Conservation (phyloP, 1,140 invertebrate species). For the Leptinotarsa defecta region DNA sequence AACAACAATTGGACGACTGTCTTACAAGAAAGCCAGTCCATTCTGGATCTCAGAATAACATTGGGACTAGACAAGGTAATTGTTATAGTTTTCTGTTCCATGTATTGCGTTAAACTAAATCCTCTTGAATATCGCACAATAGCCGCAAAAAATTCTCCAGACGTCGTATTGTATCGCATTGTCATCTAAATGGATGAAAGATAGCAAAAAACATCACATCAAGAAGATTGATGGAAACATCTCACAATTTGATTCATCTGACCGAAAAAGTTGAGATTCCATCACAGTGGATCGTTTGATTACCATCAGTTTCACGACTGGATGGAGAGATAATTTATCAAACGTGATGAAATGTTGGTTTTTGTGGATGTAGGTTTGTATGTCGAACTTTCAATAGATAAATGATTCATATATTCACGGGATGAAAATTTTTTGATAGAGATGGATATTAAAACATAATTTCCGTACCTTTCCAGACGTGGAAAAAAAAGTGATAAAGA, state of each 20-base stretch:
- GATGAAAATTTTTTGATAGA: no score
- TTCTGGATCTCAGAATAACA: no score
- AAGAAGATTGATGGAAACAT: background rate
- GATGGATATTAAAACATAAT: no score
- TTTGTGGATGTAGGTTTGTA: background rate
- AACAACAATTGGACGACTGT: no score
- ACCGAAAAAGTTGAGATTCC: background rate
- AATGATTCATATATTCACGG: no score
- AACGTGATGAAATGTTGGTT: background rate
- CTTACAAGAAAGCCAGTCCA: no score
- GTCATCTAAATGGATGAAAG: slow-evolving; percentile 1
- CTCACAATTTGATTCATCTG: slow-evolving; percentile 1
- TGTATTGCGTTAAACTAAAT: no score
- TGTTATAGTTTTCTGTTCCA: no score
- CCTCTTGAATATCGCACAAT: background rate
- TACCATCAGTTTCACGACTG: slow-evolving; percentile 1
- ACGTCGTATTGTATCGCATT: slow-evolving; percentile 1
- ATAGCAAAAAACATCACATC: background rate
- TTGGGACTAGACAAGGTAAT: no score
- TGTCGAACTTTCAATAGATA: no score
- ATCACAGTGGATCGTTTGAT: background rate
- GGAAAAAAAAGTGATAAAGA: no score
- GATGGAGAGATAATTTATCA: background rate
- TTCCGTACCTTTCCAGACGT: no score
- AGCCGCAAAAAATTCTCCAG: background rate